Evolutionary conservation across 1,140 invertebrate genomes (phyloP), one percentile per base, ranked within the genome.

Genomic region (Euura lappo): DNA sequence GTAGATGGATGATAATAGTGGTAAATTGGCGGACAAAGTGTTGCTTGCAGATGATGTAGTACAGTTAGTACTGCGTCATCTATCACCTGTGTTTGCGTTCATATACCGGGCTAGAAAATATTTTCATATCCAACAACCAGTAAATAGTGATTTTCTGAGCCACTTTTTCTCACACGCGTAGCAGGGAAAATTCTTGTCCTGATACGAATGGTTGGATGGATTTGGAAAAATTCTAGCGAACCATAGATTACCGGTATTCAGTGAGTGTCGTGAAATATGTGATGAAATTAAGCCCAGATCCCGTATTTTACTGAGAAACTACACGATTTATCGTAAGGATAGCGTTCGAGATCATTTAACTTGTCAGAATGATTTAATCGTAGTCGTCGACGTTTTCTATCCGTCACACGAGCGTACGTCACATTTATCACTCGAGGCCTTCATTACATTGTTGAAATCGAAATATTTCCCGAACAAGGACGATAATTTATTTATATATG

Each of bases 11-110:
- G 51, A 60, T 60, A 60, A 60, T 60, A 60, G 51, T 11, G 51
- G 51, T 60, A 60, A 60, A 60, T 60, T 60, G 51, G 51, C 51
- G 51, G 51, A 60, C 51, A 60, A 60, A 60, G 51, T 60, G 51
- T 60, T 60, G 51, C 51, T 60, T 60, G 51, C 51, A 6, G 51
- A 60, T 60, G 51, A 60, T 60, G 51, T 60, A 60, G 51, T 11
- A n/a, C 13, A 60, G 51, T 60, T 60, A 60, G 51, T 60, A 6
- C 51, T 6, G 51, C 51, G 51, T 60, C 51, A 60, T 60, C 51
- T n/a, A 60, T 60, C 51, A 60, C 6, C 13, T n/a, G 51, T 60
- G 51, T 60, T 60, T 60, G 51, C 51, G 51, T 60, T 60, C 28
- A 28, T 28, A 28, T 28, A 28, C 28, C 28, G 28, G 28, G 28